Conservation (phyloP, 2,113 vertebrate genomes). For the Onychorhynchus coronatus region DNA sequence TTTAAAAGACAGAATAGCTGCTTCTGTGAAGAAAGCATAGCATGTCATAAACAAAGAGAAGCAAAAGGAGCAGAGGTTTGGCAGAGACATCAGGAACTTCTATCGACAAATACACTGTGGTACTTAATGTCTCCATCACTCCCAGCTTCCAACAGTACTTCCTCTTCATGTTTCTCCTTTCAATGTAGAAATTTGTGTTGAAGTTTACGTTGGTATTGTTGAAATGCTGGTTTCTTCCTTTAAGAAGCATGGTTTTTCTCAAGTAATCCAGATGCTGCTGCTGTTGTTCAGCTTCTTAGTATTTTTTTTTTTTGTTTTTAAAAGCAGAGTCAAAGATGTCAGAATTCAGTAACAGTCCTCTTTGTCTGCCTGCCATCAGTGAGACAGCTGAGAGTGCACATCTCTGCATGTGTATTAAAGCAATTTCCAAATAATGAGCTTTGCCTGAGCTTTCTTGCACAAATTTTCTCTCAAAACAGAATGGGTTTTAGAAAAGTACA, state of each 20-base stretch:
- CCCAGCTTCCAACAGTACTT: not conserved
- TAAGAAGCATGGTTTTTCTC: not conserved
- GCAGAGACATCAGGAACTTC: not conserved
- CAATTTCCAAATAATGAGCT: not conserved
- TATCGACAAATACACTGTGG: not conserved
- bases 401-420: not conserved
- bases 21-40: not conserved
- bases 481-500: not conserved
- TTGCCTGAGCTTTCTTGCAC: not conserved
- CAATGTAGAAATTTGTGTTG: not conserved
- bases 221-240: not conserved
- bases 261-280: not conserved
- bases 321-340: not conserved
- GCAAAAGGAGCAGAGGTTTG: not conserved
- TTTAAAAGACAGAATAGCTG: not conserved
- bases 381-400: not conserved
- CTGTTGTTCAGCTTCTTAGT: not conserved
- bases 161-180: not conserved
- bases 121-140: not conserved
- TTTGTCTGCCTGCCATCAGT: not conserved
- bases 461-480: not conserved
- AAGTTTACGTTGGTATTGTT: not conserved
- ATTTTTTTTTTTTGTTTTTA: not conserved
- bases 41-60: not conserved
- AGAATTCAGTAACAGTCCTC: not conserved